Evolutionary conservation across 2,113 vertebrate species (phyloP).

Genomic region (Larimichthys polyactis): DNA sequence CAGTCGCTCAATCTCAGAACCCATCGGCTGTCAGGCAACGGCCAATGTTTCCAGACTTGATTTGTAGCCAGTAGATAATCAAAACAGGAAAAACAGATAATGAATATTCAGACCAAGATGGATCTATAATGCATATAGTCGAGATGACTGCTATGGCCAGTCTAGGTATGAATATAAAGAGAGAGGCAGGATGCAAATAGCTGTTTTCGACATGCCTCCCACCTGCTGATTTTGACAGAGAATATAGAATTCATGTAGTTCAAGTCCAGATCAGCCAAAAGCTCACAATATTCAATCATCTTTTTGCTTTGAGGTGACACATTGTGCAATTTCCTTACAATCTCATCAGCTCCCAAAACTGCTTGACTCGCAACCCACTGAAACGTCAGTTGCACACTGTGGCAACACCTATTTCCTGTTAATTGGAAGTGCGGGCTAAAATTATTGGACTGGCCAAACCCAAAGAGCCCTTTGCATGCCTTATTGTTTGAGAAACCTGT

Average conservation of each 20-base stretch:
- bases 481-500: conserved; percentile 42
- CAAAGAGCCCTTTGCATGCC: neutral
- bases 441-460: conserved; percentile 22
- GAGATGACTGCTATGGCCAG: too few species aligned
- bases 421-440: conserved; percentile 30
- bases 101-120: too few species aligned
- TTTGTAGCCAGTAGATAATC: too few species aligned
- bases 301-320: neutral
- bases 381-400: conserved; percentile 6
- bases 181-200: too few species aligned
- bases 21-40: too few species aligned
- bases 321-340: neutral
- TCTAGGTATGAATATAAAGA: too few species aligned
- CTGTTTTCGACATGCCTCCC: too few species aligned
- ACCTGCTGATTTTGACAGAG: too few species aligned
- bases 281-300: neutral
- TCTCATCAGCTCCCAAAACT: neutral
- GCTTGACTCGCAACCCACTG: neutral
- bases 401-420: conserved; percentile 28
- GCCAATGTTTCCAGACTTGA: too few species aligned
- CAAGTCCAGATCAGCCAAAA: neutral
- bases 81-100: too few species aligned
- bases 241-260: neutral
- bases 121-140: too few species aligned
- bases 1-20: neutral